Conservation (phyloP, 2,888 invertebrate genomes). For the Oxyteleia sp. region DNA sequence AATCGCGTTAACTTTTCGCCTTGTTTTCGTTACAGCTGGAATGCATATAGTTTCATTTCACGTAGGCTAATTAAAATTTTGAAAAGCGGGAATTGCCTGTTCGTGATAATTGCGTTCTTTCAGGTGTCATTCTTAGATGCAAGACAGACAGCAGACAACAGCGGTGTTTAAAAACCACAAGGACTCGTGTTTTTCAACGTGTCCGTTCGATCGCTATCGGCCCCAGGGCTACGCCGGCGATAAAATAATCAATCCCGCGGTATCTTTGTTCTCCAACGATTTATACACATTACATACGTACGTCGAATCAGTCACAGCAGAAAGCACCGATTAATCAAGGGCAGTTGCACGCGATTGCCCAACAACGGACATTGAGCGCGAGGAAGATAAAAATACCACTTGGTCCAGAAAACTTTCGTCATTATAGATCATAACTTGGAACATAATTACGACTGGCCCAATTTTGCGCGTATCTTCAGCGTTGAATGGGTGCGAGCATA, state of each 20-base stretch:
- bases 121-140: conserved; percentile 8
- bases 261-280: conserved; percentile 51
- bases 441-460: conserved; percentile 29
- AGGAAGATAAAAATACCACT: conserved; percentile 26
- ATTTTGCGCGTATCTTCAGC: conserved; percentile 17
- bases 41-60: conserved; percentile 25
- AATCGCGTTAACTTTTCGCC: conserved; percentile 2
- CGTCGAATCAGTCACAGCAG: conserved; percentile 3
- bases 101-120: conserved; percentile 28
- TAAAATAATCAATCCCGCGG: conserved; percentile 50
- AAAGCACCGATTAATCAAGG: conserved; percentile 43
- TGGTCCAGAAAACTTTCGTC: conserved; percentile 37
- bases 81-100: conserved; percentile 20
- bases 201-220: conserved; percentile 29
- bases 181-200: conserved; percentile 43
- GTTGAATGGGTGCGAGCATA: too few relatives aligned
- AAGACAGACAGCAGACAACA: not conserved
- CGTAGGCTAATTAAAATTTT: conserved; percentile 15
- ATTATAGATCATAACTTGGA: conserved; percentile 32
- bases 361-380: conserved; percentile 23
- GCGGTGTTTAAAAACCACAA: conserved; percentile 49
- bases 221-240: conserved; percentile 40
- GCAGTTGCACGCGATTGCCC: conserved; percentile 32
- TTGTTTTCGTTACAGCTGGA: conserved; percentile 16
- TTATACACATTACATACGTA: conserved; percentile 4